A percentile compares a stretch with the other conserved stretches of the same genome.
These are phyloP conservation scores for Timema cristinae DNA, from an alignment of 2,888 invertebrate species.

Conservation along the genomic window DNA sequence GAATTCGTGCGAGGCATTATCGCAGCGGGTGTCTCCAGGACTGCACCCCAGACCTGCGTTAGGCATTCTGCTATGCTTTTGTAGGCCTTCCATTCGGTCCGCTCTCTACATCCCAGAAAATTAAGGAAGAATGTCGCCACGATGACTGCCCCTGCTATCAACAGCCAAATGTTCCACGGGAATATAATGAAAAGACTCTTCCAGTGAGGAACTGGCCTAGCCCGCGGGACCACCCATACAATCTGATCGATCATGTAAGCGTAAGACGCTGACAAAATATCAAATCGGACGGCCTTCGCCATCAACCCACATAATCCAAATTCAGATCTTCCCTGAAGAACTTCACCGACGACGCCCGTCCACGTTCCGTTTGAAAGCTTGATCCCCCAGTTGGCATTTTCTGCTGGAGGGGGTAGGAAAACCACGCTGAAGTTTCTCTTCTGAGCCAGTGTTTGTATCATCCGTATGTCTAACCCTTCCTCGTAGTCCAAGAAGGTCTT, in stretches of 20 bases:
- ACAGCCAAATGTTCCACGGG: background rate
- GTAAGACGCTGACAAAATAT: background rate
- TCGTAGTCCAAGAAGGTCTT: too few species aligned
- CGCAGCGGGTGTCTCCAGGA: too few species aligned
- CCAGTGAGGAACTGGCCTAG: conserved; percentile 2
- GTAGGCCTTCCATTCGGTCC: too few species aligned
- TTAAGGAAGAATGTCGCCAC: background rate
- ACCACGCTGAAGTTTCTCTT: background rate
- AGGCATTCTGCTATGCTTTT: too few species aligned
- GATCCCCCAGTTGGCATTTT: background rate
- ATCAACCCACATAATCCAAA: background rate
- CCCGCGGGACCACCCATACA: background rate
- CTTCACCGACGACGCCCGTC: conserved; percentile 10
- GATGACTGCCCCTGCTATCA: background rate
- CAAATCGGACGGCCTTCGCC: background rate
- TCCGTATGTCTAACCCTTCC: too few species aligned
- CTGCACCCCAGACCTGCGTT: too few species aligned
- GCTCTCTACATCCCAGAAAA: too few species aligned
- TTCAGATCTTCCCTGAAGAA: background rate
- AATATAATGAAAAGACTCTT: conserved; percentile 6
- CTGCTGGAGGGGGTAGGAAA: background rate
- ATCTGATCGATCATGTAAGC: background rate
- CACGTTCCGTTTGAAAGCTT: background rate
- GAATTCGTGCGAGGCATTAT: too few species aligned
- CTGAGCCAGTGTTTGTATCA: too few species aligned